phyloP scores from a whole-genome alignment of 2,888 invertebrate genomes.

The Trachelus troglodyta region DNA sequence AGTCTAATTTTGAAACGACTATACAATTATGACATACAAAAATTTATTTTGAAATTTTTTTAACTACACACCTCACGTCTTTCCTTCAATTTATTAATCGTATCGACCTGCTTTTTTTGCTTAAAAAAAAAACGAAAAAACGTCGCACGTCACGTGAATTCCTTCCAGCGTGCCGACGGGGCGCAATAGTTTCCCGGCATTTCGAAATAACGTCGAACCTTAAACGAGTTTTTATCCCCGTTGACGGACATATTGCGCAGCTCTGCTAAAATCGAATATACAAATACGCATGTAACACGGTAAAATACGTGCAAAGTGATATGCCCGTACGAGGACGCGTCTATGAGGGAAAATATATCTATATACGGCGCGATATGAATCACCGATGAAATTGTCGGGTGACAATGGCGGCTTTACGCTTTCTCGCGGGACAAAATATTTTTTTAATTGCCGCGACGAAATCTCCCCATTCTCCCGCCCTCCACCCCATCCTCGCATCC shows the following conservation, averaged over 20 bases:
- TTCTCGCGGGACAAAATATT: slow-evolving; percentile 2
- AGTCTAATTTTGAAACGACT: not conserved
- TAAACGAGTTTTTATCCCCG: not conserved
- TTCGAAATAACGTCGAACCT: not conserved
- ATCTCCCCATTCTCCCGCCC: not conserved
- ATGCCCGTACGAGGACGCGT: not conserved
- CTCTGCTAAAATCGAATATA: not conserved
- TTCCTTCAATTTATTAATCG: not conserved
- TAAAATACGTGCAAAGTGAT: not conserved
- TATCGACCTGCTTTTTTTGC: not conserved
- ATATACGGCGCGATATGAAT: not conserved
- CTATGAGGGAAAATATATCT: not conserved
- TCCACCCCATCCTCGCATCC: not conserved
- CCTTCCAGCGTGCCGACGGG: not conserved
- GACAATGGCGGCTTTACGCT: not conserved
- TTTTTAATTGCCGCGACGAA: slow-evolving; percentile 17
- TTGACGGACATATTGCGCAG: not conserved
- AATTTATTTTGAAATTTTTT: not conserved
- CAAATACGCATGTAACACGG: not conserved
- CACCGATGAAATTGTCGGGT: not conserved
- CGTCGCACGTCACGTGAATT: not conserved
- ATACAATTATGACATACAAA: not conserved
- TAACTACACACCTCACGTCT: not conserved
- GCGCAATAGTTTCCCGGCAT: not conserved
- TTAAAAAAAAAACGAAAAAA: not conserved